Evolutionary conservation across 2,797 vertebrate genomes (phyloP).

Genomic region (Trichosurus vulpecula): DNA sequence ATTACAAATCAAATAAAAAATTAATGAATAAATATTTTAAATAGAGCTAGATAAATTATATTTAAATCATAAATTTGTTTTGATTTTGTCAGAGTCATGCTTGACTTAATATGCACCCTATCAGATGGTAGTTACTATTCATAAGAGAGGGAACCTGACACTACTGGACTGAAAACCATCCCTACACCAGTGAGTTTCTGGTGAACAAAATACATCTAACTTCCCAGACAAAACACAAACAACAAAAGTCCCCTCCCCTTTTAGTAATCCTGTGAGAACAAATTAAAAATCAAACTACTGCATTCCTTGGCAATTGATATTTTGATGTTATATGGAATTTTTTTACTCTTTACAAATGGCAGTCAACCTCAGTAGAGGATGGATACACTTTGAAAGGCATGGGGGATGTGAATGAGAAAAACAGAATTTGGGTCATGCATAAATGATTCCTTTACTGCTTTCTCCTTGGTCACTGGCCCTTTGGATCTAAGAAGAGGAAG

Average conservation of each 20-base stretch:
- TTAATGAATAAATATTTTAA: not conserved
- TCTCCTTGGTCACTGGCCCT: not conserved
- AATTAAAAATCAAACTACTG: not conserved
- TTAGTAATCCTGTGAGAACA: not conserved
- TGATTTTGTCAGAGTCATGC: not conserved
- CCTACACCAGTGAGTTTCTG: not conserved
- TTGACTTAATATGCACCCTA: not conserved
- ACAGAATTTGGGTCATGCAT: not conserved
- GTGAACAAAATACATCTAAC: not conserved
- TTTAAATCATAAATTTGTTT: not conserved
- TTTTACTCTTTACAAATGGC: not conserved
- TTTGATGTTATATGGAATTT: constrained; percentile 4
- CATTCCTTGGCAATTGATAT: not conserved
- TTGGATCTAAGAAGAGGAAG: constrained; percentile 12
- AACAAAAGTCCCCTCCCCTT: not conserved
- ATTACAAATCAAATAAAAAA: not conserved
- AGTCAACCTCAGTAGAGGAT: not conserved
- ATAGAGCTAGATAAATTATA: not conserved
- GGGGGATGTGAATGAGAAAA: not conserved
- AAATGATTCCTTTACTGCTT: not conserved
- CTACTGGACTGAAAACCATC: not conserved
- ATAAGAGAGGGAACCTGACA: not conserved
- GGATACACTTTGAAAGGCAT: not conserved
- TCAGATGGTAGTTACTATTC: not conserved
- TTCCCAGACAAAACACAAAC: not conserved